Evolutionary conservation across 1,140 invertebrate species (phyloP).

Genomic region (Neotoxoptera formosana): DNA sequence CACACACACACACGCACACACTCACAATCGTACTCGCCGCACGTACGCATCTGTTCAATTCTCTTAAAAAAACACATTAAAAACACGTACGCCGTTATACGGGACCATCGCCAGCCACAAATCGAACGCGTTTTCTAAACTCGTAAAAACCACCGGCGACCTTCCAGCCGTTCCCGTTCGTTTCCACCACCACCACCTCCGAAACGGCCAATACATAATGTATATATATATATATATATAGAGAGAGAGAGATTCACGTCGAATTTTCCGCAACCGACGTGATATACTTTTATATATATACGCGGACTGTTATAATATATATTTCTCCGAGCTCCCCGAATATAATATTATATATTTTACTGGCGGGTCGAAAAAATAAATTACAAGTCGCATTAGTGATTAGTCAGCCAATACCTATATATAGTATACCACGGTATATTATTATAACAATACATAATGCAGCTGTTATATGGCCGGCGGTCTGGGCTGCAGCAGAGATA

Average conservation of each 20-base stretch:
- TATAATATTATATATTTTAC: background rate
- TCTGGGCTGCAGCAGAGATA: too few species aligned
- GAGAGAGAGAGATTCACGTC: background rate
- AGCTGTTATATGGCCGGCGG: too few species aligned
- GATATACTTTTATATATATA: background rate
- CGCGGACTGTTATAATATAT: background rate
- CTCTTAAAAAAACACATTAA: conserved; percentile 8
- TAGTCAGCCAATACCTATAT: background rate
- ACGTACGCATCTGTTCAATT: background rate
- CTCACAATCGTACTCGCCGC: background rate
- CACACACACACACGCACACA: background rate
- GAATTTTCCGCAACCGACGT: background rate
- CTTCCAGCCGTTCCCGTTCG: background rate
- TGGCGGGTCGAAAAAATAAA: background rate
- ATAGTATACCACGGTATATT: background rate
- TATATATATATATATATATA: too few species aligned
- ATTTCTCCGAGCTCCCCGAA: background rate
- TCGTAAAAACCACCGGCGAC: conserved; percentile 22
- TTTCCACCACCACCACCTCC: background rate
- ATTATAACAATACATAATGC: background rate
- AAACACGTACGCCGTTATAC: background rate
- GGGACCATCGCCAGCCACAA: background rate
- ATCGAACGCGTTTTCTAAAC: conserved; percentile 24
- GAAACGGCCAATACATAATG: background rate
- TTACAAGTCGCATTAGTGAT: background rate